Percentiles rank a stretch among this genome's conserved stretches.
Evolutionary conservation across 2,797 vertebrate species (phyloP).

Genomic region (Helicolenus hilgendorfi): DNA sequence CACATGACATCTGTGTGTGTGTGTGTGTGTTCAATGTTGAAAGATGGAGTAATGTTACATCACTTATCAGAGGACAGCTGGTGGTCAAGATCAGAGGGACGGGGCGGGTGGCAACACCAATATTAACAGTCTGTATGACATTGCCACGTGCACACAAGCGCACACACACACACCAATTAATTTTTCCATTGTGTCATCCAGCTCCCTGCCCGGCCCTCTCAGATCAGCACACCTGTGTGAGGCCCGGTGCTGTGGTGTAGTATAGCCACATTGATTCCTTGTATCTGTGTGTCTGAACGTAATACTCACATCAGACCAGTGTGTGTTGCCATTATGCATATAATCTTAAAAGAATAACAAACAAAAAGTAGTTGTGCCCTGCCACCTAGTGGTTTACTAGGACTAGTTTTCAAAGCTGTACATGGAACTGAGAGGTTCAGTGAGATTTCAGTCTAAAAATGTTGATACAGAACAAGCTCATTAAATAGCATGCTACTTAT

Average conservation of each 20-base stretch:
- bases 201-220: background rate
- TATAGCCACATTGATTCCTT: background rate
- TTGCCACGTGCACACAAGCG: background rate
- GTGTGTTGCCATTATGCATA: background rate
- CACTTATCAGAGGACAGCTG: conserved; percentile 74
- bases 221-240: conserved; percentile 22
- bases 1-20: background rate
- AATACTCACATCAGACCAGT: background rate
- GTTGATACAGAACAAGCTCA: background rate
- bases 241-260: conserved; percentile 5
- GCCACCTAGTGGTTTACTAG: conserved; percentile 75
- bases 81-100: conserved; percentile 40
- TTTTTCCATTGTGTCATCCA: conserved; percentile 48
- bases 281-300: background rate
- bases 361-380: conserved; percentile 36
- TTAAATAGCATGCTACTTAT: background rate
- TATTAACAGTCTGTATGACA: conserved; percentile 19
- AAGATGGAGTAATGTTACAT: conserved; percentile 57
- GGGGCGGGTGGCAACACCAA: background rate
- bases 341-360: background rate
- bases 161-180: background rate
- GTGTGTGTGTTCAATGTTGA: conserved; percentile 6
- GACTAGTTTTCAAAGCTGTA: background rate
- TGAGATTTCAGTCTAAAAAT: background rate
- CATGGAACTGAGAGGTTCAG: background rate